Conservation (phyloP, 2,888 invertebrate species). For the Epirrhoe alternata region DNA sequence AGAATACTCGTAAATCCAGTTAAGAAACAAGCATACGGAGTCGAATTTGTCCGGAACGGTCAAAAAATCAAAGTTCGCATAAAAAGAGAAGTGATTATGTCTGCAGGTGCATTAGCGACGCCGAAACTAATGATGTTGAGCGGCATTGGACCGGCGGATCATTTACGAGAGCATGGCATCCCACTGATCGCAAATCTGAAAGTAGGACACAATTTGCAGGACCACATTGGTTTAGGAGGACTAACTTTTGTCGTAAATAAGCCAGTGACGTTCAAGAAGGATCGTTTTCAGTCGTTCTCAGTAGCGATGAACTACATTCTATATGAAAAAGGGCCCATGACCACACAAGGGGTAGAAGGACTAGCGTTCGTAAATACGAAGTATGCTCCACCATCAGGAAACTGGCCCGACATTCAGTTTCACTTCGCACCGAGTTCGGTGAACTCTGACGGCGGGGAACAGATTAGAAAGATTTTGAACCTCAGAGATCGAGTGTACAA, state of each 20-base stretch:
- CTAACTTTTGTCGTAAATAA: constrained; percentile 93
- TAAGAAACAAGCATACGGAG: constrained; percentile 90
- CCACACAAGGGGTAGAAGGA: constrained; percentile 93
- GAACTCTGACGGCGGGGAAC: constrained; percentile 92
- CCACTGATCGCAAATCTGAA: constrained; percentile 90
- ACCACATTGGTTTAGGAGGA: constrained; percentile 94
- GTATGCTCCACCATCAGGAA: constrained; percentile 90
- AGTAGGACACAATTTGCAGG: constrained; percentile 94
- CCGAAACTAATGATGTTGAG: constrained; percentile 97
- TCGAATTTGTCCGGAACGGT: constrained; percentile 89
- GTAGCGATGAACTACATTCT: constrained; percentile 93
- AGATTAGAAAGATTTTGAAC: constrained; percentile 90
- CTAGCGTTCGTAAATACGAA: constrained; percentile 94
- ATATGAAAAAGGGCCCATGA: constrained; percentile 93
- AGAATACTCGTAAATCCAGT: constrained; percentile 88
- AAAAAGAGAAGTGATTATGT: constrained; percentile 92
- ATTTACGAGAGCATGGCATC: constrained; percentile 89
- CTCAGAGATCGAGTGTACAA: constrained; percentile 92
- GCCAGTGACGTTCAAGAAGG: constrained; percentile 91
- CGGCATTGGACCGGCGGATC: constrained; percentile 93
- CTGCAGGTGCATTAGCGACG: constrained; percentile 94
- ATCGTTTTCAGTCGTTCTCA: constrained; percentile 90
- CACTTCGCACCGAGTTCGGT: constrained; percentile 94
- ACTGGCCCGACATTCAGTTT: constrained; percentile 94
- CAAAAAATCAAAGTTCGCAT: constrained; percentile 88